Evolutionary conservation across 2,888 invertebrate genomes (phyloP), one percentile per base, ranked within the genome.

Genomic region (Lasioglossum oenotherae): DNA sequence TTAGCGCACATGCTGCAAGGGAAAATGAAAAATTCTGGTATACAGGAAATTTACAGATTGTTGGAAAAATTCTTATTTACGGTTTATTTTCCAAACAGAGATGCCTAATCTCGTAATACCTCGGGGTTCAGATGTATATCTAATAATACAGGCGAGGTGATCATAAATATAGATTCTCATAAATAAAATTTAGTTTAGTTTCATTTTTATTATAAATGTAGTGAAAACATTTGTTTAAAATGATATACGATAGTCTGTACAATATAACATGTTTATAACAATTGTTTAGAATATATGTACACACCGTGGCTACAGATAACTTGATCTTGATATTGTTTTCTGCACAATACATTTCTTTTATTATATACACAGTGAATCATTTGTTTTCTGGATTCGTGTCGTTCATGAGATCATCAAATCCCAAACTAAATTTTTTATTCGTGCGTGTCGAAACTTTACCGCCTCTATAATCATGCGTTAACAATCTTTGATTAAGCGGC

Each of bases 401-500:
- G 2, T 87, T 72, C 83, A 89, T 85, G 16, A 89, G 80, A 83
- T 78, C 19, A 35, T 86, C 76, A 76, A 81, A 12, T 49, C 87
- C 87, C 19, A 93, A 78, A 31, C 86, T 92, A 49, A 81, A 82
- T 73, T 79, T 91, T 14, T 85, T 53, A 27, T 44, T 72, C n/a
- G 12, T 60, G 41, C 35, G 4, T 12, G 31, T 57, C 49, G 31
- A 53, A 60, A 4, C 14, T 23, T 64, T 74, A 49, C 69, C 38
- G n/a, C 38, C 8, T 19, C n/a, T 19, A n/a, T 72, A 41, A 23
- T 44, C 46, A 44, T 4, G 4, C n/a, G 57, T 53, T 69, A 74
- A 38, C 27, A 94, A 46, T 85, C 94, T 92, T 82, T 93, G 83
- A 74, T 83, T 84, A 35, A 95, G 86, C n/a, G 95, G 94, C 41